Evolutionary conservation across 1,140 invertebrate species (phyloP), one percentile per base, ranked within the genome.

Genomic region (Goniozus legneri): DNA sequence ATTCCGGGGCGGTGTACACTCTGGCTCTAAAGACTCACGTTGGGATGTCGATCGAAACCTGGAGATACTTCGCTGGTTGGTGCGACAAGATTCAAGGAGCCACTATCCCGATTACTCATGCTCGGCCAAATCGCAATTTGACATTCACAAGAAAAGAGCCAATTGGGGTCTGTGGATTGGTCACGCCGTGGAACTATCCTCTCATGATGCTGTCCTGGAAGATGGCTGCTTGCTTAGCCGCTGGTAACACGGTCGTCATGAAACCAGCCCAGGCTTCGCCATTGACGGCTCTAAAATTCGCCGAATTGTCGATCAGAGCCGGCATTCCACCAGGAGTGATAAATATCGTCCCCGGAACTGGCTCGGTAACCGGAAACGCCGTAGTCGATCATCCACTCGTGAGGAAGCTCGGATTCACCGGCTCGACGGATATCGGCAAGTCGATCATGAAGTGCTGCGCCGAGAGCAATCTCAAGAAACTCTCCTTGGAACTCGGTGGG

Each of bases 151-250:
- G 85, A 62, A 86, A 87, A 55, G 94, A 97, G 71, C 92, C 94
- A 0, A 88, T 97, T 47, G 84, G 86, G 0, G 95, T 99, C 8
- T 95, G 92, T 72, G 96, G 89, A 0, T 80, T 97, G 31, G 88
- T 98, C 15, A 97, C 95, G 3, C 95, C 95, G 0, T 98, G 95
- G 96, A 98, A 98, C 68, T 99, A 97, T 67, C 95, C 95, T 0
- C 67, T 98, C 7, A 86, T 97, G 81, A 98, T 99, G 95, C 77
- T 95, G n/a, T 92, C 94, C 0, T 98, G 95, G 95, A 98, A 99
- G 67, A 87, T 98, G 80, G 95, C 92, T 0, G 95, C 96, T 0
- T 97, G 95, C 52, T 77, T 99, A 14, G 90, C 93, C 0, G 91
- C 91, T 14, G 95, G 95, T 8, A 98, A 97, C 61, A 91, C 87